These are phyloP conservation scores for Cynodonichthys magdalenae DNA, from an alignment of 2,797 vertebrate species.

Conservation along the genomic window DNA sequence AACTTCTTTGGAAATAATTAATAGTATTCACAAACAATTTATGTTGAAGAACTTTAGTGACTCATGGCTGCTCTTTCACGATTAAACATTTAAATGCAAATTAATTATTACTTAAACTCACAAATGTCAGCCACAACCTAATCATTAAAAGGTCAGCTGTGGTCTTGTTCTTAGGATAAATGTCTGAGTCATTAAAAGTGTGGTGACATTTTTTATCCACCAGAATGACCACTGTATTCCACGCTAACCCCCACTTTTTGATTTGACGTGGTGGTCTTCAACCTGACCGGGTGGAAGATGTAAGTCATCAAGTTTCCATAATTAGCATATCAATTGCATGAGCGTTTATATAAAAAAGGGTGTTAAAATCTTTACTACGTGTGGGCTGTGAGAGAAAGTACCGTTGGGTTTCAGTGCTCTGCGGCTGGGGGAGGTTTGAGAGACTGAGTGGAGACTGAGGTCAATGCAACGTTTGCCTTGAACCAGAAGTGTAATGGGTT, in stretches of 20 bases:
- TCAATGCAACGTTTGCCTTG: slow-evolving; percentile 18
- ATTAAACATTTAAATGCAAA: background rate
- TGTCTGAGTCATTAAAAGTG: slow-evolving; percentile 10
- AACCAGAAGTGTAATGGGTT: slow-evolving; percentile 52
- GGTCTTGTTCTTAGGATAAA: background rate
- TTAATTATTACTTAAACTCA: background rate
- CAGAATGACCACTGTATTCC: slow-evolving; percentile 17
- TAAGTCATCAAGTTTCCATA: slow-evolving; percentile 39
- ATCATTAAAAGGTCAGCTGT: background rate
- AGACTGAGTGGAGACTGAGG: slow-evolving; percentile 38
- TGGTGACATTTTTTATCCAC: background rate
- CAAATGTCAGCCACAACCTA: background rate
- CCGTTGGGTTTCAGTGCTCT: slow-evolving; percentile 11
- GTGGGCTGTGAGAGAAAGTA: slow-evolving; percentile 58
- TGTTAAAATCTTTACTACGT: background rate
- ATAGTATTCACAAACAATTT: background rate
- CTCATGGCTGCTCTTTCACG: background rate
- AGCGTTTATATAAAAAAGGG: background rate
- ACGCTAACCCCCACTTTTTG: background rate
- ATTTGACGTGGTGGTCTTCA: slow-evolving; percentile 30
- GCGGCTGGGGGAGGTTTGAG: slow-evolving; percentile 26
- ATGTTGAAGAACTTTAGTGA: background rate
- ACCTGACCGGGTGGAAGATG: slow-evolving; percentile 37
- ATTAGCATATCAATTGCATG: slow-evolving; percentile 8
- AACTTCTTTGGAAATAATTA: background rate